phyloP scores from a whole-genome alignment of 2,888 invertebrate genomes.

The Eilema griseolum region DNA sequence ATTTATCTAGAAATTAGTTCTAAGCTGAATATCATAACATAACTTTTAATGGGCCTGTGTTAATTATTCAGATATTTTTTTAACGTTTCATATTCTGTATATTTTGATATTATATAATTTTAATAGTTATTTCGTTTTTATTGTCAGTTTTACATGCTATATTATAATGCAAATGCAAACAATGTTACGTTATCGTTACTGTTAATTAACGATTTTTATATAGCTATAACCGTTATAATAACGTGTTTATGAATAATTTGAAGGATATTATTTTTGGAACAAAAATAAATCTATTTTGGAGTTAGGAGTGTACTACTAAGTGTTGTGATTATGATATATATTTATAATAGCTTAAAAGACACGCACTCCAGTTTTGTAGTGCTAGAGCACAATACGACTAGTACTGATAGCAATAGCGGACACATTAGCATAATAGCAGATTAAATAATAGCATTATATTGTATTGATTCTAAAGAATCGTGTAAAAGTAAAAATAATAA shows the following conservation, averaged over 20 bases:
- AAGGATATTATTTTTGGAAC: constrained; percentile 36
- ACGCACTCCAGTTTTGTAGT: constrained; percentile 48
- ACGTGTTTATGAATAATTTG: constrained; percentile 7
- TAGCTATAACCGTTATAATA: constrained; percentile 5
- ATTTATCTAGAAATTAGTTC: neutral
- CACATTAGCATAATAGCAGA: constrained; percentile 10
- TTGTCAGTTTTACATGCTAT: constrained; percentile 8
- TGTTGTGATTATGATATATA: constrained; percentile 53
- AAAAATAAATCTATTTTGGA: constrained; percentile 41
- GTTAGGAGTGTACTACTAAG: constrained; percentile 35
- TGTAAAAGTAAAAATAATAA: no score
- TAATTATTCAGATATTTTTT: constrained; percentile 12
- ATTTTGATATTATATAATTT: constrained; percentile 19
- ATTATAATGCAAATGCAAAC: constrained; percentile 13
- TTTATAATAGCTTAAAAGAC: constrained; percentile 36
- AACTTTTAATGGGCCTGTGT: neutral
- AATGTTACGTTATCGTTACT: constrained; percentile 9
- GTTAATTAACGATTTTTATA: constrained; percentile 11
- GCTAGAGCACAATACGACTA: constrained; percentile 37
- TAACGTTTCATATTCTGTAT: constrained; percentile 21
- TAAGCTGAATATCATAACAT: neutral
- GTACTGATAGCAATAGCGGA: constrained; percentile 24
- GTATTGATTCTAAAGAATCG: no score
- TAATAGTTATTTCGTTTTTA: constrained; percentile 1
- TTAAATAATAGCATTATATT: neutral